These are phyloP conservation scores for Caenorhabditis tropicalis DNA, from an alignment of 1,140 invertebrate species.

Conservation along the genomic window DNA sequence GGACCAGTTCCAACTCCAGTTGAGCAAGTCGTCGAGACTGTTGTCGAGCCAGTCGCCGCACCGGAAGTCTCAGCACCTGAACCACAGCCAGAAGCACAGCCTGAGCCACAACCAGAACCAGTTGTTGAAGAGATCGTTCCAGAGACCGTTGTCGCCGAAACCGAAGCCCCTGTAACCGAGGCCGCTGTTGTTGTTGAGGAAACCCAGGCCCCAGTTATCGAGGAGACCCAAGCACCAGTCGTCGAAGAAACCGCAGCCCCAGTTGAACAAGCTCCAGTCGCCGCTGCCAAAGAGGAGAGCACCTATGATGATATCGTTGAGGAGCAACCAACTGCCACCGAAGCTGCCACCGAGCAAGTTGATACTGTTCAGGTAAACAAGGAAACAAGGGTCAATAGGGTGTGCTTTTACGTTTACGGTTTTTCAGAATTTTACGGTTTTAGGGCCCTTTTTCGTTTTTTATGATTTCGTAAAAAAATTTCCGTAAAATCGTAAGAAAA, in stretches of 20 bases:
- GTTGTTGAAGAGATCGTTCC: neutral
- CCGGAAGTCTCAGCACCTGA: neutral
- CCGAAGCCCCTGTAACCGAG: neutral
- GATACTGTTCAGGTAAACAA: conserved; percentile 26
- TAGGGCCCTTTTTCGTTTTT: neutral
- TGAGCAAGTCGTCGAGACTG: conserved; percentile 3
- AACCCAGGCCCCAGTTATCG: conserved; percentile 27
- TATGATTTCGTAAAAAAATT: no score
- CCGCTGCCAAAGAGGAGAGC: conserved; percentile 43
- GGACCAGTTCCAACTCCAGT: conserved; percentile 11
- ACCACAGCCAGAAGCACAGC: neutral
- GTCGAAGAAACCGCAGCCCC: conserved; percentile 43
- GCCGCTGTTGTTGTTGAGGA: neutral
- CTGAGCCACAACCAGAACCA: neutral
- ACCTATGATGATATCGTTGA: conserved; percentile 58
- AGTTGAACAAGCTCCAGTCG: conserved; percentile 41
- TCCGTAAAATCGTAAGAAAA: no score
- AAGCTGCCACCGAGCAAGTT: conserved; percentile 26
- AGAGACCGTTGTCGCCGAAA: neutral
- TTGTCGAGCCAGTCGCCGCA: neutral
- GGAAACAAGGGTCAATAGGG: no score
- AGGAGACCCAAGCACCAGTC: neutral
- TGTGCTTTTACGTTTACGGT: no score
- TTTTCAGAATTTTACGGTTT: neutral
- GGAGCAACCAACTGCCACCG: conserved; percentile 29